A percentile compares a stretch with the other conserved stretches of the same genome.
phyloP scores from a whole-genome alignment of 2,888 invertebrate species.

The Acrobasis repandana region DNA sequence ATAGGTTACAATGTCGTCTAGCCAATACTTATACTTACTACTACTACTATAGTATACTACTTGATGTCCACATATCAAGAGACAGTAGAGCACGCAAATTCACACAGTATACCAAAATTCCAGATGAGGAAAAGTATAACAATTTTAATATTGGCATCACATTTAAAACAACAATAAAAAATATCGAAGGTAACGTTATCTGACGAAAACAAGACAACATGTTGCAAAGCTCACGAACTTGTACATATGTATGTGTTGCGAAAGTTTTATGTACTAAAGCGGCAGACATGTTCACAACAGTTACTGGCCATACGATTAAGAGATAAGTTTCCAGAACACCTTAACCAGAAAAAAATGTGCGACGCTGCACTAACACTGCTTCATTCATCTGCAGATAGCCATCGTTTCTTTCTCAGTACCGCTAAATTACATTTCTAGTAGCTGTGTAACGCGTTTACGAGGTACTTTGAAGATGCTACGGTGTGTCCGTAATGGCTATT shows the following conservation, averaged over 20 bases:
- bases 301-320: conserved; percentile 55
- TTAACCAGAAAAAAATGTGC: conserved; percentile 71
- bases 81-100: too few species aligned
- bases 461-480: conserved; percentile 77
- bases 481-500: conserved; percentile 77
- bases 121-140: too few species aligned
- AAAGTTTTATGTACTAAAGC: conserved; percentile 58
- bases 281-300: conserved; percentile 55
- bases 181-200: conserved; percentile 24
- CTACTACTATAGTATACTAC: too few species aligned
- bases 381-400: conserved; percentile 74
- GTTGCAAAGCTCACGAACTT: conserved; percentile 28
- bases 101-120: too few species aligned
- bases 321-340: conserved; percentile 76
- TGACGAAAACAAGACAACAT: conserved; percentile 30
- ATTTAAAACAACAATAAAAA: conserved; percentile 5
- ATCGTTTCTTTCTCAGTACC: conserved; percentile 77
- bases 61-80: too few species aligned
- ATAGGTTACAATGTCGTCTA: too few species aligned
- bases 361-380: conserved; percentile 63
- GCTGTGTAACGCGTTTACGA: conserved; percentile 78
- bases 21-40: too few species aligned
- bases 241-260: conserved; percentile 48
- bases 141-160: too few species aligned
- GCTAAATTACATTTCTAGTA: conserved; percentile 81